Conservation (phyloP, 92 coral and sea anemone genomes). For the Micromussa lordhowensis region DNA sequence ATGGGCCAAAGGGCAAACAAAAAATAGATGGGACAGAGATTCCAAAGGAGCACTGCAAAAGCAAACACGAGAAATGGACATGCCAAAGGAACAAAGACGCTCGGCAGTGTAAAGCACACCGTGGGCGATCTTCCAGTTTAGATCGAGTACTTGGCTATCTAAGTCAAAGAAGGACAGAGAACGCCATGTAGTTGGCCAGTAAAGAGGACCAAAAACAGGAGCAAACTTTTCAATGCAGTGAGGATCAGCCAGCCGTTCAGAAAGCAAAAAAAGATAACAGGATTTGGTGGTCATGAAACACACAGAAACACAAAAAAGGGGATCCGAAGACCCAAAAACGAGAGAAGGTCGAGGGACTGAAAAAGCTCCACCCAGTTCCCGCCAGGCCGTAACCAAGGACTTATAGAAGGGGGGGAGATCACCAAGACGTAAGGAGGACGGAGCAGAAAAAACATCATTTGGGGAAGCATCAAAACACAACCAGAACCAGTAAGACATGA, state of each 20-base stretch:
- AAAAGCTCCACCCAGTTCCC: background rate
- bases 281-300: background rate
- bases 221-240: slow-evolving; percentile 36
- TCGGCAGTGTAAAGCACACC: slow-evolving; percentile 41
- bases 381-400: slow-evolving; percentile 8
- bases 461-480: background rate
- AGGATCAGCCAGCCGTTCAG: background rate
- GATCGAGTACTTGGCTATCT: slow-evolving; percentile 19
- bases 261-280: background rate
- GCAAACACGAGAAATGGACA: background rate
- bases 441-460: background rate
- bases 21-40: slow-evolving; percentile 1
- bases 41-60: slow-evolving; percentile 11
- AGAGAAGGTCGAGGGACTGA: background rate
- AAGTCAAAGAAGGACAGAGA: background rate
- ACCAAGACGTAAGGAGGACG: background rate
- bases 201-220: background rate
- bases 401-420: slow-evolving; percentile 8
- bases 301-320: background rate
- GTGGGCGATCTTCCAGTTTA: slow-evolving; percentile 46
- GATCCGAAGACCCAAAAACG: background rate
- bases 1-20: slow-evolving; percentile 29
- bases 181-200: slow-evolving; percentile 37
- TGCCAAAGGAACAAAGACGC: slow-evolving; percentile 14
- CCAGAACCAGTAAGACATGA: background rate